These are phyloP conservation scores for Amiota minor DNA, from an alignment of 2,888 invertebrate genomes.

Conservation along the genomic window DNA sequence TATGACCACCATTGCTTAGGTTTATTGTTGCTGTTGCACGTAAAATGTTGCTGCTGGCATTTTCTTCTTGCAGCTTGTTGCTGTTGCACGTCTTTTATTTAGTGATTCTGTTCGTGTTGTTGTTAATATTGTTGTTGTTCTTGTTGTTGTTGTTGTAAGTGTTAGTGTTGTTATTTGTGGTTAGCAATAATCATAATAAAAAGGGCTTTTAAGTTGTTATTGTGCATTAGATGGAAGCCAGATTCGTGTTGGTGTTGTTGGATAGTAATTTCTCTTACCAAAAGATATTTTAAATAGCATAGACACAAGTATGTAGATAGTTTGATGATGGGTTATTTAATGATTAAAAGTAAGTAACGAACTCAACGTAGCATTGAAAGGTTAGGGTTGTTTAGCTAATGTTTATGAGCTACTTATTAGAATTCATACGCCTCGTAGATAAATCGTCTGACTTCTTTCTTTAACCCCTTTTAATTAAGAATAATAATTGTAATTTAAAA, in stretches of 20 bases:
- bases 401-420: no score
- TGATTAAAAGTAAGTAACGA: no score
- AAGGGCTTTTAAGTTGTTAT: conserved; percentile 33
- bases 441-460: no score
- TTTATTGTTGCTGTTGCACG: conserved; percentile 1
- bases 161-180: conserved; percentile 40
- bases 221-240: conserved; percentile 31
- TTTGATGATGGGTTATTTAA: no score
- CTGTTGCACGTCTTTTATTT: conserved; percentile 27
- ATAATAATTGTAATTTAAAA: no score
- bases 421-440: no score
- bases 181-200: conserved; percentile 32
- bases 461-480: no score
- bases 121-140: conserved; percentile 37
- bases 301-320: no score
- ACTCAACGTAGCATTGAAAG: no score
- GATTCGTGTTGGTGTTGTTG: conserved; percentile 11
- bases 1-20: not conserved
- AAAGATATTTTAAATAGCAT: no score
- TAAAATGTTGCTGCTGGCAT: conserved; percentile 71
- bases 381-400: no score
- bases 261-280: not conserved
- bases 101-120: conserved; percentile 17
- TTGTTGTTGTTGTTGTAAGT: conserved; percentile 40
- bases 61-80: conserved; percentile 70